Evolutionary conservation across 2,888 invertebrate species (phyloP).

Genomic region (Desoria tigrina): DNA sequence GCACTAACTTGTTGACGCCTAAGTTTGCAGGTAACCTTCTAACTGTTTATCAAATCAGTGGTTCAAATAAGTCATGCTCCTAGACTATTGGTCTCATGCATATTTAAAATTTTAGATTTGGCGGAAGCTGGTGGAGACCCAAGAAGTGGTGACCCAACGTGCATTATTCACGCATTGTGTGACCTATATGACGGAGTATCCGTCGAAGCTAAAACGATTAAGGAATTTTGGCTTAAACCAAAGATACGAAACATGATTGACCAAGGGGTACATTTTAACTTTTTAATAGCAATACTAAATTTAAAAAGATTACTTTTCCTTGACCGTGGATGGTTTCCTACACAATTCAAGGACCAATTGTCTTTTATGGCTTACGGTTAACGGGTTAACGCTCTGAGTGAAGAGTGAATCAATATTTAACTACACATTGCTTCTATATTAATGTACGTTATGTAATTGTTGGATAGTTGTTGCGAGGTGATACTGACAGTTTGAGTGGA

Average conservation of each 20-base stretch:
- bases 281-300: neutral
- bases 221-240: constrained; percentile 81
- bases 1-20: constrained; percentile 82
- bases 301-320: neutral
- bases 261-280: constrained; percentile 68
- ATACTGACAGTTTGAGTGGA: constrained; percentile 69
- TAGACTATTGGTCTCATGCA: neutral
- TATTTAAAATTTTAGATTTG: constrained; percentile 5
- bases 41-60: neutral
- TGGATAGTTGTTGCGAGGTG: constrained; percentile 71
- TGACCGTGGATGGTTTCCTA: too few relatives aligned
- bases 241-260: constrained; percentile 75
- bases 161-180: constrained; percentile 80
- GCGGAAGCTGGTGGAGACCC: constrained; percentile 19
- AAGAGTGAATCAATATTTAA: neutral
- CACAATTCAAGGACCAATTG: too few relatives aligned
- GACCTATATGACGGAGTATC: constrained; percentile 76
- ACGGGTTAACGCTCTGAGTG: too few relatives aligned
- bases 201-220: constrained; percentile 87
- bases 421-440: neutral
- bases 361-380: too few relatives aligned
- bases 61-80: neutral
- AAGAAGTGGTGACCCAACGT: constrained; percentile 66
- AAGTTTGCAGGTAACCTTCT: constrained; percentile 69
- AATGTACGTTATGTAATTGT: constrained; percentile 32